Evolutionary conservation across 2,113 vertebrate genomes (phyloP).

Genomic region (Leptosomus discolor): DNA sequence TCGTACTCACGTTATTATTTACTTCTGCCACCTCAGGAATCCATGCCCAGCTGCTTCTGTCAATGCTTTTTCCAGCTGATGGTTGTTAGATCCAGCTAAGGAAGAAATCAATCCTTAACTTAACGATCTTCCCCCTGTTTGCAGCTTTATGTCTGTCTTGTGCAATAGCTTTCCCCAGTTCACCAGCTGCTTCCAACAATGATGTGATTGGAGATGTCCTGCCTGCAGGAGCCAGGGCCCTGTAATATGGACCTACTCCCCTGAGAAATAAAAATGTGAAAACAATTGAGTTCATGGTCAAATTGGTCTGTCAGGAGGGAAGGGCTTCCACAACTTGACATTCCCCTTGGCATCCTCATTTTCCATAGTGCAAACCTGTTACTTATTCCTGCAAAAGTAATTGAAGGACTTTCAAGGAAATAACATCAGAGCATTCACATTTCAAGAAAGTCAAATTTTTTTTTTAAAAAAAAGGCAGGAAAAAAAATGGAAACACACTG

Average conservation of each 20-base stretch:
- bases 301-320: neutral
- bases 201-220: neutral
- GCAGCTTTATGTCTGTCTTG: neutral
- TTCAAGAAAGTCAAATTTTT: neutral
- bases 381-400: neutral
- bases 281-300: neutral
- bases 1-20: neutral
- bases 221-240: neutral
- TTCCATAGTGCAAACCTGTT: neutral
- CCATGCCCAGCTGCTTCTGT: neutral
- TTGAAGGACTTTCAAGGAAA: neutral
- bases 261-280: neutral
- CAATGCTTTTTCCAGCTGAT: neutral
- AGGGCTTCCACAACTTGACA: neutral
- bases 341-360: neutral
- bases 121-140: accelerated
- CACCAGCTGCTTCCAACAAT: neutral
- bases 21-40: neutral
- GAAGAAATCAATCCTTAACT: neutral
- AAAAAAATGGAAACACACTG: neutral
- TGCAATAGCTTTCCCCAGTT: neutral
- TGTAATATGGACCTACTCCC: neutral
- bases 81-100: neutral
- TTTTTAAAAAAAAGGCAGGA: neutral
- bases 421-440: neutral